Evolutionary conservation across 2,888 invertebrate genomes (phyloP), one percentile per base, ranked within the genome.

Genomic region (Drosophila quinaria): DNA sequence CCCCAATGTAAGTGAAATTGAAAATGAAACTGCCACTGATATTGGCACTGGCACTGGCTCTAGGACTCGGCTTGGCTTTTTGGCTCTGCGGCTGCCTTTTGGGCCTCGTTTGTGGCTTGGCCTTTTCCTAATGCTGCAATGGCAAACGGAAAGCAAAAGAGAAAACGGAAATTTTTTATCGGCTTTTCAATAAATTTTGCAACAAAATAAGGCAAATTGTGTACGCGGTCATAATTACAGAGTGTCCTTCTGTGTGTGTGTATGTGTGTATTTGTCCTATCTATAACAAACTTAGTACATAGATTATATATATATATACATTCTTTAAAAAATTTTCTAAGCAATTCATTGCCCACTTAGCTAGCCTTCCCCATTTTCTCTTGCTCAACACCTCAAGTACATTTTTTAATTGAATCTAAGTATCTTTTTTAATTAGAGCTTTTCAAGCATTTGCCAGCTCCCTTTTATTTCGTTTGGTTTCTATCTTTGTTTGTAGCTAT

Each of bases 131-230:
- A 35, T 67, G 68, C 88, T 81, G 83, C 64, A 86, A 82, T 66
- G 75, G 55, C 65, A 84, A 56, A 56, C 55, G 70, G 50, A 67
- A 61, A 64, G 60, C 46, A 25, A 52, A 64, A 17, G 13, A 37
- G 66, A 69, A 86, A 84, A 71, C 67, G 70, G 70, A 86, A 82
- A 47, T 74, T 87, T 73, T 67, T 70, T 80, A 81, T 81, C 63
- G 71, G 63, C 42, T 74, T 78, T 81, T 70, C 74, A 80, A 86
- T 78, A 86, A 80, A 83, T 83, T 83, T 83, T 74, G 74, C 78
- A 86, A 88, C 73, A 75, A 83, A 86, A 66, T 78, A 44, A 55
- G 69, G 78, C 74, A 75, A 75, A 70, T 75, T 76, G 44, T 63
- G 75, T 52, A 61, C 60, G 59, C 62, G 47, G 49, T 44, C 55